These are phyloP conservation scores for Drosophila birchii DNA, from an alignment of 2,888 invertebrate species.

Conservation along the genomic window DNA sequence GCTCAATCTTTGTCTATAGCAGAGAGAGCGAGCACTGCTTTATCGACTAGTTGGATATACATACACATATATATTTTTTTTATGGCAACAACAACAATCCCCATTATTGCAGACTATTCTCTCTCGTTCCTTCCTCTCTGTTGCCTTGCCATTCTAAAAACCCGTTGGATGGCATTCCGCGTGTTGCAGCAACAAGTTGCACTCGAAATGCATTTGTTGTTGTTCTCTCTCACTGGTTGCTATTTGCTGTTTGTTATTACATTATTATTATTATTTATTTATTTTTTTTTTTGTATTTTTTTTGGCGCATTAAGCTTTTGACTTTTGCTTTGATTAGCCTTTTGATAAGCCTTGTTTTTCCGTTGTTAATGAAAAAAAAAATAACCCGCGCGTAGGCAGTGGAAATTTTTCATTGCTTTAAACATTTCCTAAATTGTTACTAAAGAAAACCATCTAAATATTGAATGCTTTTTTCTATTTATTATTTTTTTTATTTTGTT, in stretches of 20 bases:
- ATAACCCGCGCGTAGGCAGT: neutral
- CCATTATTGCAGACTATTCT: constrained; percentile 17
- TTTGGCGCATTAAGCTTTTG: neutral
- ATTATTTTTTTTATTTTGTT: neutral
- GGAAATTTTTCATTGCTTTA: constrained; percentile 14
- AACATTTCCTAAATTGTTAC: neutral
- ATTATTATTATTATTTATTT: constrained; percentile 13
- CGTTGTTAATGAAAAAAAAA: constrained; percentile 1
- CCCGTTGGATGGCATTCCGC: constrained; percentile 73
- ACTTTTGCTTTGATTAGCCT: constrained; percentile 17
- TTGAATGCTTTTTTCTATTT: neutral
- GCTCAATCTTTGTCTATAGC: constrained; percentile 1
- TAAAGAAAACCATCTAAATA: neutral
- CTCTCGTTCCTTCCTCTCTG: constrained; percentile 16
- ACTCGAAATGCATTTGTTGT: constrained; percentile 27
- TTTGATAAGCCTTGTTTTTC: constrained; percentile 17
- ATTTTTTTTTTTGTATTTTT: neutral
- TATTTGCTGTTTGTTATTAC: neutral
- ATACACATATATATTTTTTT: constrained; percentile 26
- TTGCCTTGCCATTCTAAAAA: constrained; percentile 52
- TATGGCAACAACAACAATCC: constrained; percentile 39
- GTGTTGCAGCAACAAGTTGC: constrained; percentile 49
- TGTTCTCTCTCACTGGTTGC: neutral
- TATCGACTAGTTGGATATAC: constrained; percentile 35
- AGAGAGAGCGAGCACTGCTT: constrained; percentile 25